Evolutionary conservation across 2,113 vertebrate species (phyloP), one percentile per base, ranked within the genome.

Genomic region (Pomatostomus ruficeps): DNA sequence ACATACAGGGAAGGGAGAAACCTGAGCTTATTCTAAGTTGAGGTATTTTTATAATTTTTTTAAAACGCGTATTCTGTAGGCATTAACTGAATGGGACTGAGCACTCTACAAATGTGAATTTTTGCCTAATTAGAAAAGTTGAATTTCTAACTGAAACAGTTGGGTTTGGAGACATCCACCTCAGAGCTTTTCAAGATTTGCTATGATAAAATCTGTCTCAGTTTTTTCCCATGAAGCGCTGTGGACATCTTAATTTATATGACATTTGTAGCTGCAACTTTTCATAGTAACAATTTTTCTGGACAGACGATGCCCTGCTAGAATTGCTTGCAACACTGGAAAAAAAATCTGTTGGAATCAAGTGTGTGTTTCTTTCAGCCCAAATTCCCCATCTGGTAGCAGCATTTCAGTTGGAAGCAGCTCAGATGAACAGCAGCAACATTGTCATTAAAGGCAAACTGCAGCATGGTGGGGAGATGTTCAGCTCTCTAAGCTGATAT

Each of bases 301-400:
- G 66, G 58, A 33, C n/a, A 57, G 15, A 61, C 29, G 24, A 85
- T 51, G 36, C 25, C 35, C 38, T 79, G 23, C 21, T 82, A 42
- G 57, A 84, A 54, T 36, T 52, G 19, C 72, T 45, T 72, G 42
- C 24, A 55, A 22, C 52, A 22, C 20, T 24, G 8, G 45, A 20
- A 12, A 42, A 48, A 67, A 7, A 28, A 42, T 13, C 14, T n/a
- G 6, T 67, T 85, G 66, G 54, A 95, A 82, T 79, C 20, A 70
- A 76, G 9, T 7, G 4, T 29, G 8, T 75, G 5, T 35, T 54
- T 91, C 57, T 76, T 89, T 87, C 57, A 73, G 42, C 66, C 62
- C 71, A 66, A 62, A 76, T 85, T 93, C n/a, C 87, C 85, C 82
- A 89, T 89, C 89, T 96, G 87, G 67, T 83, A 74, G 29, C 46